These are phyloP conservation scores for Austrolebias charrua DNA, from an alignment of 2,797 vertebrate genomes.

Conservation along the genomic window DNA sequence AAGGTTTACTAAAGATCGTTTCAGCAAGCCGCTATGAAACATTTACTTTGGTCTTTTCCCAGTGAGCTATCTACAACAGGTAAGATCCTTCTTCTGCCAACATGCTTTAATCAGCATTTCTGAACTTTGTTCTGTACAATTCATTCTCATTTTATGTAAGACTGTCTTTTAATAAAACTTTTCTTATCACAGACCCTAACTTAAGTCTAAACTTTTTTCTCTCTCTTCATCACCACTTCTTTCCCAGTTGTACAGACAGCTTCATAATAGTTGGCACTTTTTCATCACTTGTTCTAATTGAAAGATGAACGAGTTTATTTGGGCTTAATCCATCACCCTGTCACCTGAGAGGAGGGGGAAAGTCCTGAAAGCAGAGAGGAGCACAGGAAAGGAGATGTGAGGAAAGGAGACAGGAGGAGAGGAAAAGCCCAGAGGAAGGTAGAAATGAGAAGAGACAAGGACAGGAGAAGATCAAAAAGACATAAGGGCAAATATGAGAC, in stretches of 20 bases:
- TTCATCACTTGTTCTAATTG: slow-evolving; percentile 78
- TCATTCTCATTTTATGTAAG: slow-evolving; percentile 23
- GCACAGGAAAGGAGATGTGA: slow-evolving; percentile 12
- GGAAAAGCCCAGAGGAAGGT: slow-evolving; percentile 12
- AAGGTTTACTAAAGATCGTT: too few species aligned
- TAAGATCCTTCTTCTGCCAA: slow-evolving; percentile 30
- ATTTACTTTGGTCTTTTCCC: too few species aligned
- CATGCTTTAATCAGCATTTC: slow-evolving; percentile 7
- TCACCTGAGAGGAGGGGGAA: slow-evolving; percentile 66
- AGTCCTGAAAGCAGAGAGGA: slow-evolving; percentile 31
- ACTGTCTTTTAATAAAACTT: slow-evolving; percentile 38
- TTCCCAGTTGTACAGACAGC: slow-evolving; percentile 69
- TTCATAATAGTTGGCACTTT: slow-evolving; percentile 80
- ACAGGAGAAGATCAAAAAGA: slow-evolving; percentile 3
- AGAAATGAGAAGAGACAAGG: not conserved
- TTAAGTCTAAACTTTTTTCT: slow-evolving; percentile 23
- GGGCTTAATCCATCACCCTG: slow-evolving; percentile 81
- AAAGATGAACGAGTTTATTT: slow-evolving; percentile 84
- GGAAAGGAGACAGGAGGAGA: slow-evolving; percentile 3
- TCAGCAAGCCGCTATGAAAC: too few species aligned
- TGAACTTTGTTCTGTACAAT: slow-evolving; percentile 1
- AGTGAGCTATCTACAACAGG: too few species aligned
- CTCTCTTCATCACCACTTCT: slow-evolving; percentile 56
- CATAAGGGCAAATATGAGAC: slow-evolving; percentile 1
- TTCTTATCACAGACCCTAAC: slow-evolving; percentile 44